Percentiles rank a stretch among this genome's conserved stretches.
These are phyloP conservation scores for Papilio aristodemus DNA, from an alignment of 1,140 invertebrate genomes.

Conservation along the genomic window DNA sequence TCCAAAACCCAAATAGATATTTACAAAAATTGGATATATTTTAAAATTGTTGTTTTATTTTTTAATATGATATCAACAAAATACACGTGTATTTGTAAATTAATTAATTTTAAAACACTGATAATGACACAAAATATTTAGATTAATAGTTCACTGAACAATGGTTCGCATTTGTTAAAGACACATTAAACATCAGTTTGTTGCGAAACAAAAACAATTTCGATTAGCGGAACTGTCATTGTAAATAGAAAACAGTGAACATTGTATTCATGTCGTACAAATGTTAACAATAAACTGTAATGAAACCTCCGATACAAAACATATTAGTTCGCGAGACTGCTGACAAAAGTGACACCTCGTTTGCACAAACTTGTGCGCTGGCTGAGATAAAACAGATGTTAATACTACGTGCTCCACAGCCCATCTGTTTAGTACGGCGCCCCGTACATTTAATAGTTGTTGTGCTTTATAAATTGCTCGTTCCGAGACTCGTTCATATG, in stretches of 20 bases:
- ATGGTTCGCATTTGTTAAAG: not conserved
- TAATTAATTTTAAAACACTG: too few species aligned
- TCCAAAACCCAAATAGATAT: too few species aligned
- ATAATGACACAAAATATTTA: too few species aligned
- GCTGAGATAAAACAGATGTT: constrained; percentile 31
- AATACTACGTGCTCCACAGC: constrained; percentile 26
- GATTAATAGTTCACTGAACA: not conserved
- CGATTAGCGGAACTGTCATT: not conserved
- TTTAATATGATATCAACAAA: too few species aligned
- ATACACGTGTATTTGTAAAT: too few species aligned
- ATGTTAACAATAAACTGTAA: constrained; percentile 17
- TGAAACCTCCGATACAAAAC: constrained; percentile 16
- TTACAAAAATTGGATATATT: too few species aligned
- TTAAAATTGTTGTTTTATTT: too few species aligned
- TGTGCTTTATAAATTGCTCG: constrained; percentile 22
- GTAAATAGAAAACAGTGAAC: constrained; percentile 6
- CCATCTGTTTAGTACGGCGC: constrained; percentile 23
- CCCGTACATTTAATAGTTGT: constrained; percentile 11
- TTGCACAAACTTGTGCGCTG: constrained; percentile 22
- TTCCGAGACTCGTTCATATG: constrained; percentile 9
- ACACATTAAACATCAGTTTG: not conserved
- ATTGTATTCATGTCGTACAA: constrained; percentile 27
- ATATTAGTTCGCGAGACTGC: constrained; percentile 24
- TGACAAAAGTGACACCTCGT: constrained; percentile 26
- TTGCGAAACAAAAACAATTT: not conserved